A percentile compares a stretch with the other conserved stretches of the same genome.
phyloP scores from a whole-genome alignment of 2,888 invertebrate species.

The Xylota sylvarum region DNA sequence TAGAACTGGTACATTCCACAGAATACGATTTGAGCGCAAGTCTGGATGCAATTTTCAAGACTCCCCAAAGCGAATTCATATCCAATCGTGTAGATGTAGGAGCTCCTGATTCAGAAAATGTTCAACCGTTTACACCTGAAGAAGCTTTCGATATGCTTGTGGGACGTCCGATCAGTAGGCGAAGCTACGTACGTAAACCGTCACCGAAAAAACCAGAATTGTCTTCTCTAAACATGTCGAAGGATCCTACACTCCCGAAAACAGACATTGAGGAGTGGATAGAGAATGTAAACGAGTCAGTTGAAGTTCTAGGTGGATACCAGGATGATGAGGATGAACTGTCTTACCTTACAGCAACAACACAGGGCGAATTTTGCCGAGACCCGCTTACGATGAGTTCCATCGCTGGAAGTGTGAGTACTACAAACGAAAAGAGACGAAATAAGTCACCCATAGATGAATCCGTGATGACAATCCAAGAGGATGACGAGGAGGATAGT shows the following conservation, averaged over 20 bases:
- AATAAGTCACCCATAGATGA: constrained; percentile 27
- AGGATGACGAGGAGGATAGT: constrained; percentile 3
- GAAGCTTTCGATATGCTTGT: constrained; percentile 79
- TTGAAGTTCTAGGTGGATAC: constrained; percentile 38
- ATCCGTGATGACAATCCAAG: constrained; percentile 46
- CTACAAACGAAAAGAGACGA: background rate
- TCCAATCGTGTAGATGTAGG: constrained; percentile 9
- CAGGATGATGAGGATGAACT: constrained; percentile 72
- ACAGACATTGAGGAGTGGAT: constrained; percentile 81
- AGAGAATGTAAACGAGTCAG: constrained; percentile 67
- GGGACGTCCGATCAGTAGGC: constrained; percentile 78
- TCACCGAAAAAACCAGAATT: constrained; percentile 26
- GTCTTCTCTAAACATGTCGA: constrained; percentile 72
- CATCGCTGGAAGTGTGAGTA: background rate
- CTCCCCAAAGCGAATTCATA: constrained; percentile 75
- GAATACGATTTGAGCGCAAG: constrained; percentile 81
- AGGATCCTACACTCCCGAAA: constrained; percentile 78
- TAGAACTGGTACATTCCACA: constrained; percentile 78
- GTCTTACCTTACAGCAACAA: constrained; percentile 43
- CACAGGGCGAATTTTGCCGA: constrained; percentile 62
- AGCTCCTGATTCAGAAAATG: background rate
- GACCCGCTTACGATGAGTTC: constrained; percentile 79
- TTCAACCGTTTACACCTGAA: constrained; percentile 73
- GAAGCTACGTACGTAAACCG: constrained; percentile 72
- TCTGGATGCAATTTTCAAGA: constrained; percentile 81